phyloP scores from a whole-genome alignment of 1,140 invertebrate genomes.

The Hyposmocoma kahamanoa region DNA sequence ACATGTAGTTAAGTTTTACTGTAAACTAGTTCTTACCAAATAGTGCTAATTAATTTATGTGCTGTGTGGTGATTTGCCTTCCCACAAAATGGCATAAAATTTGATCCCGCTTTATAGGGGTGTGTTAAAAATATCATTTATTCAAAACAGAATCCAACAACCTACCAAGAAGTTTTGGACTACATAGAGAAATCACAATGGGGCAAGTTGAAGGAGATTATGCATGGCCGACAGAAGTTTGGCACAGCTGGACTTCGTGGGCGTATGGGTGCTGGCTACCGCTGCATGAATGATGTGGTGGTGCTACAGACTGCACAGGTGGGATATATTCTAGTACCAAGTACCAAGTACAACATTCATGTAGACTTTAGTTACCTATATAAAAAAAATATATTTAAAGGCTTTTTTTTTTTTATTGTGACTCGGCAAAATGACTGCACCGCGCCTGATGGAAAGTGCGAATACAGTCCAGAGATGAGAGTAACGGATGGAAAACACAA shows the following conservation, averaged over 20 bases:
- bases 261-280: conserved; percentile 93
- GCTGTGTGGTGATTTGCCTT: background rate
- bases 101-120: background rate
- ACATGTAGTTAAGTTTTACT: background rate
- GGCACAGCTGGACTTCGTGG: conserved; percentile 94
- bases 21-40: background rate
- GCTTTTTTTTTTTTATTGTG: no score
- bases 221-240: conserved; percentile 83
- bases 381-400: no score
- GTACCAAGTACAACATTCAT: background rate
- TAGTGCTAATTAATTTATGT: background rate
- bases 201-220: conserved; percentile 65
- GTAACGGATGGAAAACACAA: no score
- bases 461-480: no score
- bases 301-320: conserved; percentile 95
- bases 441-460: no score
- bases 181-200: conserved; percentile 40
- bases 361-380: no score
- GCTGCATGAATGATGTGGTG: conserved; percentile 97
- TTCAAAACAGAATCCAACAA: conserved; percentile 38
- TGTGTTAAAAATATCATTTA: background rate
- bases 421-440: no score
- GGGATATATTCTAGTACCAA: conserved; percentile 1
- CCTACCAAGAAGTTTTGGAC: conserved; percentile 46
- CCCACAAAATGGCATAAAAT: background rate